Conservation (phyloP, 2,888 invertebrate species). For the Spodoptera picta region DNA sequence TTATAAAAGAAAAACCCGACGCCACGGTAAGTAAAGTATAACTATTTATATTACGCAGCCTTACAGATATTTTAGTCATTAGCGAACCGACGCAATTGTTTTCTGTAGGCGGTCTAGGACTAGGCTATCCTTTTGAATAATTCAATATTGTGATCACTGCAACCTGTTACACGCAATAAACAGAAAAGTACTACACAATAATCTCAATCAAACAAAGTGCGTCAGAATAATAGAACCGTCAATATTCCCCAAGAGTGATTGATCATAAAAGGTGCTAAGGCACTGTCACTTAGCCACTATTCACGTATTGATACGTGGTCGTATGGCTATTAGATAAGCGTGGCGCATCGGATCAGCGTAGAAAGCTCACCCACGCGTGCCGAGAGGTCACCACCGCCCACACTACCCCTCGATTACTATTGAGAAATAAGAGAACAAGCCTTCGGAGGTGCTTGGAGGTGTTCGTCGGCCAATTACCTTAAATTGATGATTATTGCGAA, state of each 20-base stretch:
- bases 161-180: constrained; percentile 43
- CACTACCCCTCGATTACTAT: constrained; percentile 71
- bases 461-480: constrained; percentile 72
- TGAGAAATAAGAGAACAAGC: constrained; percentile 68
- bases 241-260: constrained; percentile 32
- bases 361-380: constrained; percentile 82
- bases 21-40: constrained; percentile 19
- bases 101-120: constrained; percentile 40
- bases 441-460: constrained; percentile 61
- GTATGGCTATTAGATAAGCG: constrained; percentile 62
- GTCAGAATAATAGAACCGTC: constrained; percentile 31
- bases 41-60: constrained; percentile 24
- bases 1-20: constrained; percentile 30
- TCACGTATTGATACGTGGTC: constrained; percentile 55
- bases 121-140: constrained; percentile 43
- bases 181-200: constrained; percentile 19
- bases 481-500: constrained; percentile 80
- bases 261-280: constrained; percentile 44
- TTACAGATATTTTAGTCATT: constrained; percentile 16
- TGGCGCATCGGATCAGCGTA: constrained; percentile 69
- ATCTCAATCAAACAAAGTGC: constrained; percentile 24
- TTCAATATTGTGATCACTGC: constrained; percentile 44
- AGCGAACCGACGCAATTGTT: constrained; percentile 20
- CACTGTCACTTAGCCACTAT: constrained; percentile 45
- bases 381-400: constrained; percentile 83